Conservation (phyloP, 1,140 invertebrate genomes). For the Helicoverpa zea region DNA sequence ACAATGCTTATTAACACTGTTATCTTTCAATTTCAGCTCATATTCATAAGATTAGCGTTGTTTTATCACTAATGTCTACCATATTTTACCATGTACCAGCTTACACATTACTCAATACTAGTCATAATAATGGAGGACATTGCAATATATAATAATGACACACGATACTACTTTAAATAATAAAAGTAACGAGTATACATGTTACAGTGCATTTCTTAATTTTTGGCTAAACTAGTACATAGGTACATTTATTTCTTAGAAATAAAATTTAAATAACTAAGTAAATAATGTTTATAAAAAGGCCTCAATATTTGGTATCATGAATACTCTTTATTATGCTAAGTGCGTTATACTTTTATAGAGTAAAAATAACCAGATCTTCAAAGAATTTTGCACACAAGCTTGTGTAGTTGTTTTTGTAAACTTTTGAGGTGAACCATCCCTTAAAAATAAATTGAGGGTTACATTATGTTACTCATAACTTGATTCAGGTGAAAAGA, state of each 20-base stretch:
- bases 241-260: conserved; percentile 26
- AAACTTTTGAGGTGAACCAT: conserved; percentile 84
- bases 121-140: conserved; percentile 34
- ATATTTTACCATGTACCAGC: conserved; percentile 35
- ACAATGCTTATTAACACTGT: conserved; percentile 55
- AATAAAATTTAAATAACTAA: conserved; percentile 31
- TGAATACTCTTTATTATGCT: conserved; percentile 24
- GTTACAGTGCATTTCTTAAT: background rate
- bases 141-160: conserved; percentile 15
- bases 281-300: conserved; percentile 38
- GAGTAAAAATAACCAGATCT: background rate
- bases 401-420: conserved; percentile 65
- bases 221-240: conserved; percentile 29
- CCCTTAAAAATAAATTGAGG: conserved; percentile 80
- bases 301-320: conserved; percentile 48
- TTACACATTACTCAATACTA: conserved; percentile 31
- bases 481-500: conserved; percentile 23
- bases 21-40: conserved; percentile 75
- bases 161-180: conserved; percentile 9
- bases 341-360: background rate
- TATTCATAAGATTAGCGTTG: conserved; percentile 84
- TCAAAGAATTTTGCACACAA: conserved; percentile 1
- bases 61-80: conserved; percentile 55
- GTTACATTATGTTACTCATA: conserved; percentile 61
- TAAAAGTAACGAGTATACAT: background rate